A percentile compares a stretch with the other conserved stretches of the same genome.
Conservation (phyloP, 1,140 invertebrate species). For the Adoxophyes honmai region DNA sequence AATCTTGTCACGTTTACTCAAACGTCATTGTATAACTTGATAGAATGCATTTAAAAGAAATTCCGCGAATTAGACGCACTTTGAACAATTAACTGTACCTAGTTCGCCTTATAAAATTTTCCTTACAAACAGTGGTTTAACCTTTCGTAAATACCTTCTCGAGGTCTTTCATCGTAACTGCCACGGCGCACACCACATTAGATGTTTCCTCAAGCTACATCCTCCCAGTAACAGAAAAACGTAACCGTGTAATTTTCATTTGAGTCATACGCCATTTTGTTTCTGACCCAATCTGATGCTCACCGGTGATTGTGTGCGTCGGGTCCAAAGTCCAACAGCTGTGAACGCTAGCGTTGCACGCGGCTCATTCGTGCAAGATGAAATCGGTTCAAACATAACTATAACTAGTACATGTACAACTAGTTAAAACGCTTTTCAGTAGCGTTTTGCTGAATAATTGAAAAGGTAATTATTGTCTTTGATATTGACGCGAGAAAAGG, state of each 20-base stretch:
- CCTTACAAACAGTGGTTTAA: too few species aligned
- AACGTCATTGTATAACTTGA: too few species aligned
- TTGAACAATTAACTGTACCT: too few species aligned
- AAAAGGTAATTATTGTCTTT: too few species aligned
- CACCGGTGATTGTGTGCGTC: conserved; percentile 56
- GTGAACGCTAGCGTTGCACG: conserved; percentile 49
- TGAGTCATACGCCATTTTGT: conserved; percentile 13
- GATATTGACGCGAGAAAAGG: too few species aligned
- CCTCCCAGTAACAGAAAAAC: neutral
- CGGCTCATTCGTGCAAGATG: neutral
- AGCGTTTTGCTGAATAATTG: neutral
- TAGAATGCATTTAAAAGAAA: too few species aligned
- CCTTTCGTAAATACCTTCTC: neutral
- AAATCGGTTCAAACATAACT: neutral
- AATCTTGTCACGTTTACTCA: too few species aligned
- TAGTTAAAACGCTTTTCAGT: neutral
- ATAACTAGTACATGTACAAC: neutral
- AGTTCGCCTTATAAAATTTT: too few species aligned
- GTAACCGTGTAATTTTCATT: conserved; percentile 7
- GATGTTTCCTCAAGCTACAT: neutral
- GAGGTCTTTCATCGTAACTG: neutral
- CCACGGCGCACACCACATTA: neutral
- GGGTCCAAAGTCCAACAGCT: conserved; percentile 68
- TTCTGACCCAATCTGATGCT: neutral
- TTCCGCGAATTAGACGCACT: too few species aligned